Evolutionary conservation across 1,140 invertebrate species (phyloP).

Genomic region (Tetranychus urticae): DNA sequence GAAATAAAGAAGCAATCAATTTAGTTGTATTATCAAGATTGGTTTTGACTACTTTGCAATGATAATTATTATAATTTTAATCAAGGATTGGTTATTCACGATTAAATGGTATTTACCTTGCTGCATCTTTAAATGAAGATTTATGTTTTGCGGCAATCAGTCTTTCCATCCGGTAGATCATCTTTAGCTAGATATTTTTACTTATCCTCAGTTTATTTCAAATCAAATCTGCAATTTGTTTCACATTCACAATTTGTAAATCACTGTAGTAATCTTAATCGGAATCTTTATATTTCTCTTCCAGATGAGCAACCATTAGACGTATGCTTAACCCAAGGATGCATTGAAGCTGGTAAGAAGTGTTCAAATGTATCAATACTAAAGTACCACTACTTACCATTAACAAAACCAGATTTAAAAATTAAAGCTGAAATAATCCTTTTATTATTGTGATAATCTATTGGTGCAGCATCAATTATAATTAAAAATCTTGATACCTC

Average conservation of each 20-base stretch:
- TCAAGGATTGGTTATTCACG: too few species aligned
- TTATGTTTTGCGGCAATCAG: not conserved
- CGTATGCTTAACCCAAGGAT: not conserved
- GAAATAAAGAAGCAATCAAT: too few species aligned
- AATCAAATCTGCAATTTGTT: not conserved
- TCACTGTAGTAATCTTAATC: not conserved
- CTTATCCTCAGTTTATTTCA: not conserved
- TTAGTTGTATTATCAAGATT: too few species aligned
- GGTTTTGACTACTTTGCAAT: too few species aligned
- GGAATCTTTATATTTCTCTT: not conserved
- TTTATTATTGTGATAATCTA: not conserved
- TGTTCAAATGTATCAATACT: not conserved
- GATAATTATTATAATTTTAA: too few species aligned
- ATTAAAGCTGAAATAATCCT: not conserved
- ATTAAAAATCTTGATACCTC: conserved; percentile 41
- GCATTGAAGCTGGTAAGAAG: not conserved
- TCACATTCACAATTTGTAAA: not conserved
- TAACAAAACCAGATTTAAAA: not conserved
- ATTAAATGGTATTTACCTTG: too few species aligned
- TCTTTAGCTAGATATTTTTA: not conserved
- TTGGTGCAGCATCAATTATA: conserved; percentile 31
- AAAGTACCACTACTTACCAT: not conserved
- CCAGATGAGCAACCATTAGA: not conserved
- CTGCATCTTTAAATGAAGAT: too few species aligned
- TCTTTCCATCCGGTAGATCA: not conserved